A percentile compares a stretch with the other conserved stretches of the same genome.
Evolutionary conservation across 1,140 invertebrate genomes (phyloP).

Genomic region (Tetragnatha versicolor): DNA sequence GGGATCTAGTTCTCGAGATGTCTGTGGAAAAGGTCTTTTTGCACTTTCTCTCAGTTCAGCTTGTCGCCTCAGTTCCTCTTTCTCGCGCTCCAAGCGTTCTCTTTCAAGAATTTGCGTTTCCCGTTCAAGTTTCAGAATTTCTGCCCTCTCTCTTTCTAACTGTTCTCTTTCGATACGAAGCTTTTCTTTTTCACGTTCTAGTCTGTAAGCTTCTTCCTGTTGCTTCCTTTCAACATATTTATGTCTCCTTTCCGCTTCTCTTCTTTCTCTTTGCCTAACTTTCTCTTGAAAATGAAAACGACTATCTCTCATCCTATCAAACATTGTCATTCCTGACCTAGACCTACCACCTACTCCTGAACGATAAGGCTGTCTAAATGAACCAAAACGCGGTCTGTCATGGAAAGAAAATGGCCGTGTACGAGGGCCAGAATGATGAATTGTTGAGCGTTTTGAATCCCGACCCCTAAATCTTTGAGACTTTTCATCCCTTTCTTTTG

Average conservation of each 20-base stretch:
- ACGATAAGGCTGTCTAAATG: slow-evolving; percentile 24
- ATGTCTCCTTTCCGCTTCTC: slow-evolving; percentile 30
- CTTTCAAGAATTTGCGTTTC: slow-evolving; percentile 43
- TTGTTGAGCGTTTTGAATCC: background rate
- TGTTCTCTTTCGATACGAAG: slow-evolving; percentile 45
- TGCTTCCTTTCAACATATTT: slow-evolving; percentile 41
- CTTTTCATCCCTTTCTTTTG: slow-evolving; percentile 11
- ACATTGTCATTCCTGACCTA: background rate
- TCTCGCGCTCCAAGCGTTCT: slow-evolving; percentile 31
- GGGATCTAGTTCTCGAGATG: background rate
- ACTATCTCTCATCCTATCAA: slow-evolving; percentile 1
- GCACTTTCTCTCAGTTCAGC: background rate
- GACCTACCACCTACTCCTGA: background rate
- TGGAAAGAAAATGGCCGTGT: slow-evolving; percentile 9
- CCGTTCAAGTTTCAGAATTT: slow-evolving; percentile 40
- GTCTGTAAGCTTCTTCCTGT: slow-evolving; percentile 48
- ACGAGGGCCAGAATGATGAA: background rate
- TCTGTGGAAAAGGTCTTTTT: slow-evolving; percentile 24
- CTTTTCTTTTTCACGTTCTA: slow-evolving; percentile 43
- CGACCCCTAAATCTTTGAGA: background rate
- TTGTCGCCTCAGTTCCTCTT: slow-evolving; percentile 39
- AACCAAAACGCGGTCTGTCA: background rate
- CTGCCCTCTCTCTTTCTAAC: slow-evolving; percentile 46
- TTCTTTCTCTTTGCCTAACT: slow-evolving; percentile 16
- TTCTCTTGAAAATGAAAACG: background rate